phyloP scores from a whole-genome alignment of 2,888 invertebrate species.

The Tenthredo amoena region DNA sequence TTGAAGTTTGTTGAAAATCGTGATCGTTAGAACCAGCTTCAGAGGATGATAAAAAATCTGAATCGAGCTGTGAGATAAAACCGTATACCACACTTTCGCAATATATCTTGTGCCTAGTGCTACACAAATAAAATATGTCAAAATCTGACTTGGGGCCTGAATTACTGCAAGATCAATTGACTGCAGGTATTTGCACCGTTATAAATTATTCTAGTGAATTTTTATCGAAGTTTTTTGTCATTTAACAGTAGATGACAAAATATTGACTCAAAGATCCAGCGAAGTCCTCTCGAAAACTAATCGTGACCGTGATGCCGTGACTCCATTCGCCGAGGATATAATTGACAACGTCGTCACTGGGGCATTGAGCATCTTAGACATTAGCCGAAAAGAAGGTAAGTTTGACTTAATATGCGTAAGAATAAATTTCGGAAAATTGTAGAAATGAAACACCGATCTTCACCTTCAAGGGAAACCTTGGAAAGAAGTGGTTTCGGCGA shows the following conservation, averaged over 20 bases:
- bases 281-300: slow-evolving; percentile 21
- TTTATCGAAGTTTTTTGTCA: slow-evolving; percentile 1
- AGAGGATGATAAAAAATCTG: not conserved
- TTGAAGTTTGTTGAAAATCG: slow-evolving; percentile 15
- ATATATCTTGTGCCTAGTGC: not conserved
- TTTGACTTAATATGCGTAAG: not conserved
- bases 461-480: slow-evolving; percentile 12
- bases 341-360: slow-evolving; percentile 65
- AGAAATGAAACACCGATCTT: not conserved
- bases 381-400: slow-evolving; percentile 24
- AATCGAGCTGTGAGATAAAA: slow-evolving; percentile 15
- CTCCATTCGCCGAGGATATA: slow-evolving; percentile 65
- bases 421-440: not conserved
- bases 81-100: not conserved
- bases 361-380: slow-evolving; percentile 62
- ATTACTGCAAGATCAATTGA: slow-evolving; percentile 28
- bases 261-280: not conserved
- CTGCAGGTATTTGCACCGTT: slow-evolving; percentile 24
- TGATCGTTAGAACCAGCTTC: not conserved
- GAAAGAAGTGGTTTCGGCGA: slow-evolving; percentile 13
- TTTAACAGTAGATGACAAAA: slow-evolving; percentile 7
- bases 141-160: slow-evolving; percentile 34
- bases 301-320: slow-evolving; percentile 59
- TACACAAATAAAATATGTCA: slow-evolving; percentile 35
- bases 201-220: not conserved